Base-by-base conservation (phyloP, 2,888 invertebrate genomes). In the Polietes domitor region DNA sequence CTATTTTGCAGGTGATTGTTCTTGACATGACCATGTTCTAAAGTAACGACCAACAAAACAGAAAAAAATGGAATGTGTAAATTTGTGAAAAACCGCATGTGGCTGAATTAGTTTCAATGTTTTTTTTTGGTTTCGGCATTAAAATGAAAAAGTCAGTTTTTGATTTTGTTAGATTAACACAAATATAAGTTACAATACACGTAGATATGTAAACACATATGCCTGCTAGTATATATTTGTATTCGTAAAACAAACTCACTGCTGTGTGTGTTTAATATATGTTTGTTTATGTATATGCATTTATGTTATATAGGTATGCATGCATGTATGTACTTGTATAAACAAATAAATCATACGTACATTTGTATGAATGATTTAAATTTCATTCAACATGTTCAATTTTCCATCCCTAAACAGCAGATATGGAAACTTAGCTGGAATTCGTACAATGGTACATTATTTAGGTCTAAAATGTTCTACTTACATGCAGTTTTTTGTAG, bases 121-220 rank as follows among this genome's bases (percentile, higher is more conserved):
- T 9, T 17, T 17, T 65, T 65, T 32, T 41, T 28, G n/a, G 5
- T 65, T 37, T 65, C 0, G n/a, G 21, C 37, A 65, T 65, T 41
- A 65, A 65, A 65, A 37, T 41, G 41, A 65, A 65, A 53, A 65
- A 41, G 65, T 37, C 19, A 65, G 17, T 12, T 65, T 37, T 65
- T 41, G 21, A 65, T 65, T 19, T 19, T 65, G 41, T n/a, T 41
- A 65, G 37, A 65, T 6, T 53, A 21, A 21, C 2, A 21, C 53
- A 53, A 53, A 53, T 21, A 21, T 21, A 53, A 9, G 7, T 53
- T 21, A 17, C 50, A 50, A 50, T n/a, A 50, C n/a, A n/a, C n/a
- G n/a, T n/a, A n/a, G n/a, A n/a, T 50, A 50, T n/a, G n/a, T n/a
- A 19, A 2, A 17, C 3, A 6, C 12, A 37, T 37, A 1, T 37